Evolutionary conservation across 2,113 vertebrate species (phyloP).

Genomic region (Bagarius yarrelli): DNA sequence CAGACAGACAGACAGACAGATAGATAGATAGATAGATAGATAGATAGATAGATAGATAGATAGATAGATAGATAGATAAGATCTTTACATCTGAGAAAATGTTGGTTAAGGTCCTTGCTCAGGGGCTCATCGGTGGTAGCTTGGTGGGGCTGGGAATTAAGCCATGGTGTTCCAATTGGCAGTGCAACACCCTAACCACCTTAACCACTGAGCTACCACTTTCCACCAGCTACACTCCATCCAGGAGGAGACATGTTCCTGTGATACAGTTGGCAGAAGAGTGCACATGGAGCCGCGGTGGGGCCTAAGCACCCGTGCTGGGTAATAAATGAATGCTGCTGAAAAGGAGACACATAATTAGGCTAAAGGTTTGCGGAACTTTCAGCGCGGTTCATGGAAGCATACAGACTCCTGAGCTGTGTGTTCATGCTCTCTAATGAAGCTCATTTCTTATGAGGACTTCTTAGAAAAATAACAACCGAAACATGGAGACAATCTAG

Average conservation of each 20-base stretch:
- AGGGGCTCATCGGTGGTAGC: too few relatives aligned
- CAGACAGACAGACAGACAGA: not conserved
- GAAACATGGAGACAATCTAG: not conserved
- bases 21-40: not conserved
- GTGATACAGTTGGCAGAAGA: not conserved
- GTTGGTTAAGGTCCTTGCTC: too few relatives aligned
- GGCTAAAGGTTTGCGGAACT: constrained; percentile 12
- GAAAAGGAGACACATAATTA: constrained; percentile 22
- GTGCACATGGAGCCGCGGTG: not conserved
- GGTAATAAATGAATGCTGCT: constrained; percentile 4
- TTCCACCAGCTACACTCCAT: not conserved
- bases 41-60: too few relatives aligned
- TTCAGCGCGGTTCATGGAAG: not conserved
- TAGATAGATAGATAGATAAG: too few relatives aligned
- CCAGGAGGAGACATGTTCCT: not conserved
- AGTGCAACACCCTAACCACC: too few relatives aligned
- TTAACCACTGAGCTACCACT: too few relatives aligned
- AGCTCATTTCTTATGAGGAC: not conserved
- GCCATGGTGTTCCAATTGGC: too few relatives aligned
- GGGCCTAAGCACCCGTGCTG: not conserved
- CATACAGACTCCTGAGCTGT: not conserved
- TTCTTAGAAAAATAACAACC: not conserved
- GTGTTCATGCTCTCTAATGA: not conserved
- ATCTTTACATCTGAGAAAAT: too few relatives aligned
- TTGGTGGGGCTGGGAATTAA: too few relatives aligned